Evolutionary conservation across 2,888 invertebrate genomes (phyloP), one percentile per base, ranked within the genome.

Genomic region (Polyommatus iphigenia): DNA sequence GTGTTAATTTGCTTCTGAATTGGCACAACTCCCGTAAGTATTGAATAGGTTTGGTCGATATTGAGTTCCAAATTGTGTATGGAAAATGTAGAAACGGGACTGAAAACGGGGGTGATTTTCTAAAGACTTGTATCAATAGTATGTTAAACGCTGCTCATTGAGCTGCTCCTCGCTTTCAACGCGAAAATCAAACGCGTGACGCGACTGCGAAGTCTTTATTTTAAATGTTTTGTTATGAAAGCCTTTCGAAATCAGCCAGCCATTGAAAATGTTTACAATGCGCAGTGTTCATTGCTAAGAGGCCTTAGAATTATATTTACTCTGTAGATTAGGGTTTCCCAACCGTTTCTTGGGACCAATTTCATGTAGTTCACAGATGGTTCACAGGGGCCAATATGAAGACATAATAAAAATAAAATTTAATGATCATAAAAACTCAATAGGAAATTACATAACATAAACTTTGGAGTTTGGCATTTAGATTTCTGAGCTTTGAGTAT

Each of bases 91-190:
- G 89, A 89, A 91, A 92, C 89, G 88, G 86, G 87, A 87, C 87
- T 88, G 88, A 85, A 90, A 90, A 88, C 86, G 89, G 88, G 90
- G 89, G 91, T 90, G 92, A 92, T 92, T 92, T 92, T 93, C 86
- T 91, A 91, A 92, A 93, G 93, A 90, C 89, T 90, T 89, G 85
- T 90, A 89, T 93, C 91, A 91, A 92, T 91, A 86, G 90, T 86
- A 91, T 92, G 92, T 93, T 92, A 88, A 91, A 91, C 89, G 89
- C 89, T 90, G 88, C 91, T 90, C 91, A 90, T 89, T 90, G 91
- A 91, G 86, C 89, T 91, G 89, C 90, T 91, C 91, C 89, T 88
- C 87, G 89, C 88, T 88, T 91, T 86, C 89, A 89, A 89, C 87
- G 84, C 78, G 78, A 79, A 80, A 79, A 81, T 79, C 77, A 78